A percentile compares a stretch with the other conserved stretches of the same genome.
Conservation (phyloP, 2,888 invertebrate genomes). For the Capitulum mitella region DNA sequence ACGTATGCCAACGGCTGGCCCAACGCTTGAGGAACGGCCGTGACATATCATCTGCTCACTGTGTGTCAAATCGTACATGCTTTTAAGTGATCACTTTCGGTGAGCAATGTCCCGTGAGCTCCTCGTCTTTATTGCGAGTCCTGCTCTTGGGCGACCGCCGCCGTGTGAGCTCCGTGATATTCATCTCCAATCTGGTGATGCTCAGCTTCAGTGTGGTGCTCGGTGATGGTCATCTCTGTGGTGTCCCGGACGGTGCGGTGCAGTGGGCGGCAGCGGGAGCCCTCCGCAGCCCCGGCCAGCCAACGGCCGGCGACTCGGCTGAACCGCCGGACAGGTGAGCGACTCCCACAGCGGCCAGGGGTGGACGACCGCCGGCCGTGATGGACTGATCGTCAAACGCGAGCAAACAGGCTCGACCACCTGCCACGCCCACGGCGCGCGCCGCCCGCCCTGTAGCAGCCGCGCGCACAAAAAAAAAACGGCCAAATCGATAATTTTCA, state of each 20-base stretch:
- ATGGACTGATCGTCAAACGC: not conserved
- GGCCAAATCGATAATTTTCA: slow-evolving; percentile 9
- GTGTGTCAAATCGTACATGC: not conserved
- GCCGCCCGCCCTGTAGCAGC: not conserved
- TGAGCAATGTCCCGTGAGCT: too few relatives aligned
- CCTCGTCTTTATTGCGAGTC: too few relatives aligned
- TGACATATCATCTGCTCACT: not conserved
- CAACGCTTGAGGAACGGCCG: too few relatives aligned
- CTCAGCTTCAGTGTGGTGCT: too few relatives aligned
- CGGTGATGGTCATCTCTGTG: too few relatives aligned
- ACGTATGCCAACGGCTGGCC: too few relatives aligned
- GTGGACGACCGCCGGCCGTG: not conserved
- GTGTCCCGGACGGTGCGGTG: too few relatives aligned
- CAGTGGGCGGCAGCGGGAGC: not conserved
- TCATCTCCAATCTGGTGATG: too few relatives aligned
- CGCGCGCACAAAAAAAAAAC: not conserved
- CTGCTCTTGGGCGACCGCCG: too few relatives aligned
- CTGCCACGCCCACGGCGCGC: not conserved
- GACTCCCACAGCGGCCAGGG: not conserved
- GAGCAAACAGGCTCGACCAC: not conserved
- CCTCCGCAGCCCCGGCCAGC: not conserved
- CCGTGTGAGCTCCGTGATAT: too few relatives aligned
- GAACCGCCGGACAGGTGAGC: not conserved
- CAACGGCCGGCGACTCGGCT: too few relatives aligned
- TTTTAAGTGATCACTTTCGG: not conserved